Evolutionary conservation across 2,888 invertebrate species (phyloP), one percentile per base, ranked within the genome.

Genomic region (Ennomos fuscantarius): DNA sequence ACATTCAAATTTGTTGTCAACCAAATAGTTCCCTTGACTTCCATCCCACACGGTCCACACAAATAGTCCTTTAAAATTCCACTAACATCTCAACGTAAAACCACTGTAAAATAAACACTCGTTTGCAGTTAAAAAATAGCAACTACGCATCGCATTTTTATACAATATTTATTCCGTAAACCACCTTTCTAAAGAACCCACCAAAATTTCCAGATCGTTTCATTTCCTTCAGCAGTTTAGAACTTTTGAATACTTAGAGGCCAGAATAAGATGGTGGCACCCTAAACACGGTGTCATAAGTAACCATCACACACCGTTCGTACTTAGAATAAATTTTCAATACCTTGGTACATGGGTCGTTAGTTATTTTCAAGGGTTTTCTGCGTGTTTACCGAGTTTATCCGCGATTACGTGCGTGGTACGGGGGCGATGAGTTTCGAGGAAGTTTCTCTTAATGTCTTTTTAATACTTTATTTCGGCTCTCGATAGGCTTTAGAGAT

Each of bases 281-380:
- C 70, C 76, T 70, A 67, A 65, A 74, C 75, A 81, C 78, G 81
- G 78, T 82, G 81, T 75, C 83, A 83, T 89, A 89, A 86, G 80
- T 88, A 84, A 89, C 89, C 84, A 86, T 86, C 83, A 84, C 81
- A 79, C 81, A 73, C 81, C 81, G 72, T 73, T 74, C 82, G 86
- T 89, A 86, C 85, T 88, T 82, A 84, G 89, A 88, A 91, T 91
- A 91, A 90, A 91, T 91, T 89, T 91, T 88, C 90, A 88, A 91
- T 89, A 87, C 85, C 78, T 55, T 66, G 69, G 65, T 77, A 77
- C 78, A 81, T 74, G 82, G 80, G 69, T 84, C 89, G 89, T 90
- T 90, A 87, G 85, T 89, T 87, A 84, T 81, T 72, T 82, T 85
- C 82, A 84, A 79, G 80, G 79, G 83, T 76, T 79, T 78, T 75